Evolutionary conservation across 2,888 invertebrate genomes (phyloP).

Genomic region (Stenodema calcarata): DNA sequence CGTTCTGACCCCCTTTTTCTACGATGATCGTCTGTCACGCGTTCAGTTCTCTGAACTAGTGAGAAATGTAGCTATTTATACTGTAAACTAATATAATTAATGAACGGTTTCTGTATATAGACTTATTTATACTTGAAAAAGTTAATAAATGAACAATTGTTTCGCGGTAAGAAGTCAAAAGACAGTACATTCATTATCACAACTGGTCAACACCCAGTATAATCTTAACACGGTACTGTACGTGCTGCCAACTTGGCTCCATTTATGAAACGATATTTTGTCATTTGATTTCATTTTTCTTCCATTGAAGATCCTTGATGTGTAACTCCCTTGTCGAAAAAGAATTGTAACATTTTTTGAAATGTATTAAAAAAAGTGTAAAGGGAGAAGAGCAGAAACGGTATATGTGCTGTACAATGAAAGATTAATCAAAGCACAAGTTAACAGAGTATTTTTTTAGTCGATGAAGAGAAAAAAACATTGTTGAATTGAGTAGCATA

Average conservation of each 20-base stretch:
- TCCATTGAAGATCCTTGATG: background rate
- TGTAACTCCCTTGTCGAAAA: background rate
- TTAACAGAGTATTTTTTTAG: constrained; percentile 36
- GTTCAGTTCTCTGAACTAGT: background rate
- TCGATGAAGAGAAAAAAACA: background rate
- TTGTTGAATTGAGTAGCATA: constrained; percentile 23
- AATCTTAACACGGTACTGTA: background rate
- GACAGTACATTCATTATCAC: background rate
- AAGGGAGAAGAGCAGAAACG: background rate
- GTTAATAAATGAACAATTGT: background rate
- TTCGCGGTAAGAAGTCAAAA: background rate
- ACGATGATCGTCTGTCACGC: background rate
- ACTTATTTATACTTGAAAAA: constrained; percentile 11
- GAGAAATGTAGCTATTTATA: background rate
- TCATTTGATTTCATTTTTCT: background rate
- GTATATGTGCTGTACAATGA: no score
- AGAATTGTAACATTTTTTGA: background rate
- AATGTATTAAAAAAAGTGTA: background rate
- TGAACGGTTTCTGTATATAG: constrained; percentile 22
- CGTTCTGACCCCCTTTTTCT: background rate
- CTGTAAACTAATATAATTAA: constrained; percentile 44
- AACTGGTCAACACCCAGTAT: constrained; percentile 20
- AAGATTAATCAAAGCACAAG: background rate
- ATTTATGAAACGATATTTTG: background rate
- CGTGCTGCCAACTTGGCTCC: background rate